phyloP scores from a whole-genome alignment of 2,797 vertebrate species.

The Prionace glauca region DNA sequence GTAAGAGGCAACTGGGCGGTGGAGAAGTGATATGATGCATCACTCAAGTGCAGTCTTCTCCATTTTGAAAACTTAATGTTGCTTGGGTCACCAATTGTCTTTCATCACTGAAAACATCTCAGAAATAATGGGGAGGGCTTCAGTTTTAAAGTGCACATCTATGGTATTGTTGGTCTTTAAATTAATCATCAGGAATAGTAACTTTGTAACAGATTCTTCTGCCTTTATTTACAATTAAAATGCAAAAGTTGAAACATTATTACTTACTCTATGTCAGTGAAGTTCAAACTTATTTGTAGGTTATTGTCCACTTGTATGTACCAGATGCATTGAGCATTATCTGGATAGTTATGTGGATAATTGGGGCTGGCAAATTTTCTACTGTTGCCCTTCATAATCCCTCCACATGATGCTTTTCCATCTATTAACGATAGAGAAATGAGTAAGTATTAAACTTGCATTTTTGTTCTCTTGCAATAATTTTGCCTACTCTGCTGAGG shows the following conservation, averaged over 20 bases:
- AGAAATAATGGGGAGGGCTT: background rate
- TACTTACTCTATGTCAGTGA: slow-evolving; percentile 4
- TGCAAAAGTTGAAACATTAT: background rate
- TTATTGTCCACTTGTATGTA: background rate
- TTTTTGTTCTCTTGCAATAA: background rate
- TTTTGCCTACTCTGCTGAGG: background rate
- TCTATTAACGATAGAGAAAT: background rate
- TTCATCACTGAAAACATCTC: background rate
- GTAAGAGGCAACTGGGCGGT: background rate
- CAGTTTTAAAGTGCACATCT: background rate
- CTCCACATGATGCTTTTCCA: background rate
- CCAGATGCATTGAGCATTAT: background rate
- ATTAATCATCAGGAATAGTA: background rate
- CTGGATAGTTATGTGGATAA: background rate
- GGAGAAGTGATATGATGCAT: background rate
- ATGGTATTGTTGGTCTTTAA: too few species aligned
- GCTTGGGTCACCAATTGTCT: background rate
- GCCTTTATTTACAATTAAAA: background rate
- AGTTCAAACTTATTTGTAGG: background rate
- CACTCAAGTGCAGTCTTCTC: background rate
- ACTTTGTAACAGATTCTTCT: background rate
- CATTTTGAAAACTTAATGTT: background rate
- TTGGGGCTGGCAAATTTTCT: background rate
- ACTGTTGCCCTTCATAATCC: background rate
- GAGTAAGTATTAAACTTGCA: background rate